Conservation (phyloP, 2,113 vertebrate genomes). For the Chaetops frenatus region DNA sequence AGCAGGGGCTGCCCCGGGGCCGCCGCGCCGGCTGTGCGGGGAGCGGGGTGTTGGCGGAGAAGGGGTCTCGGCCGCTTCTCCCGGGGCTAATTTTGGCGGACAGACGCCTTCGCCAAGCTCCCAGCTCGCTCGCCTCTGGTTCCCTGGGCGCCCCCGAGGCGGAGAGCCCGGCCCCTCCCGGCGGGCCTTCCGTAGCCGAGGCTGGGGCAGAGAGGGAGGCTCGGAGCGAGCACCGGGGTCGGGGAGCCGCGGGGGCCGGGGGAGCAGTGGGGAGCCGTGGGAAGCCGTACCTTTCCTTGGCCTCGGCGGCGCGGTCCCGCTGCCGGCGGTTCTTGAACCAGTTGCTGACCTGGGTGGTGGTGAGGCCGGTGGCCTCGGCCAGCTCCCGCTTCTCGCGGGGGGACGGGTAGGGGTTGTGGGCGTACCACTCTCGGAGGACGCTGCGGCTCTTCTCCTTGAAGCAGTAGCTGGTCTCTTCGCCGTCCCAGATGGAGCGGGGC, state of each 20-base stretch:
- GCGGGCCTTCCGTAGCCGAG: background rate
- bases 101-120: background rate
- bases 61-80: background rate
- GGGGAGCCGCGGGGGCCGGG: background rate
- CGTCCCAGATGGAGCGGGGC: slow-evolving; percentile 98
- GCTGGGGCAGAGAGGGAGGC: background rate
- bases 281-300: slow-evolving; percentile 89
- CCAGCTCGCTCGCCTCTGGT: background rate
- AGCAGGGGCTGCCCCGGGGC: background rate
- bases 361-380: slow-evolving; percentile 97
- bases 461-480: slow-evolving; percentile 99
- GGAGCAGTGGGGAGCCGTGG: background rate
- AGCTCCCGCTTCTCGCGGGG: slow-evolving; percentile 96
- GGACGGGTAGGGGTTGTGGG: slow-evolving; percentile 97
- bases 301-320: slow-evolving; percentile 94
- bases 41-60: background rate
- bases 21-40: background rate
- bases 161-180: background rate
- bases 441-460: slow-evolving; percentile 98
- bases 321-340: slow-evolving; percentile 98
- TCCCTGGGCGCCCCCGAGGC: background rate
- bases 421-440: slow-evolving; percentile 97
- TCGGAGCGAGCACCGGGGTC: background rate
- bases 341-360: slow-evolving; percentile 99
- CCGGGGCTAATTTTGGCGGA: background rate